Evolutionary conservation across 2,888 invertebrate species (phyloP).

Genomic region (Metacarcinus magister): DNA sequence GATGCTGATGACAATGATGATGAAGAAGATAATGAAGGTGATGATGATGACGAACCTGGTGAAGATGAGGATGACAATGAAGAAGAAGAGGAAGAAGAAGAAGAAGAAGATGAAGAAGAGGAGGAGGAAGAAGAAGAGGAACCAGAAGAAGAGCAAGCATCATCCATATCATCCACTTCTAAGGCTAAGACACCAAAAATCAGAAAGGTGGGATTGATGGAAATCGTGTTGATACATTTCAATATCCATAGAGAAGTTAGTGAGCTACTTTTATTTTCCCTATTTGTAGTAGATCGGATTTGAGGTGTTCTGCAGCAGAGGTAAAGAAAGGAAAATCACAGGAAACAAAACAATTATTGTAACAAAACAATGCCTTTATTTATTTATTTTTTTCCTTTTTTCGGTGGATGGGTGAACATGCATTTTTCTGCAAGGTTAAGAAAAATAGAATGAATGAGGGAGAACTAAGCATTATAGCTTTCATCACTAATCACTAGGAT

Average conservation of each 20-base stretch:
- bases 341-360: not conserved
- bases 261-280: not conserved
- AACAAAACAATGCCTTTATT: too few relatives aligned
- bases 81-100: slow-evolving; percentile 74
- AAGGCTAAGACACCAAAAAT: slow-evolving; percentile 82
- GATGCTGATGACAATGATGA: slow-evolving; percentile 71
- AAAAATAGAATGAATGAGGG: too few relatives aligned
- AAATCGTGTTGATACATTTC: not conserved
- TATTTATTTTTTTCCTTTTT: too few relatives aligned
- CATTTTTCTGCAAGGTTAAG: too few relatives aligned
- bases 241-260: not conserved
- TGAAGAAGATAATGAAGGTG: slow-evolving; percentile 66
- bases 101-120: slow-evolving; percentile 84
- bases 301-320: not conserved
- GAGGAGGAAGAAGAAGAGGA: slow-evolving; percentile 84
- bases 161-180: slow-evolving; percentile 83
- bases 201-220: slow-evolving; percentile 55
- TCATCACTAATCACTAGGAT: too few relatives aligned
- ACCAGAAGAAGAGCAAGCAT: slow-evolving; percentile 83
- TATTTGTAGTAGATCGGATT: not conserved
- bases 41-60: slow-evolving; percentile 70
- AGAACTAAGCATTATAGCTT: too few relatives aligned
- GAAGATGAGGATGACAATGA: slow-evolving; percentile 81
- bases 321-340: not conserved
- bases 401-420: too few relatives aligned